phyloP scores from a whole-genome alignment of 1,140 invertebrate species.

The Cydia fagiglandana region DNA sequence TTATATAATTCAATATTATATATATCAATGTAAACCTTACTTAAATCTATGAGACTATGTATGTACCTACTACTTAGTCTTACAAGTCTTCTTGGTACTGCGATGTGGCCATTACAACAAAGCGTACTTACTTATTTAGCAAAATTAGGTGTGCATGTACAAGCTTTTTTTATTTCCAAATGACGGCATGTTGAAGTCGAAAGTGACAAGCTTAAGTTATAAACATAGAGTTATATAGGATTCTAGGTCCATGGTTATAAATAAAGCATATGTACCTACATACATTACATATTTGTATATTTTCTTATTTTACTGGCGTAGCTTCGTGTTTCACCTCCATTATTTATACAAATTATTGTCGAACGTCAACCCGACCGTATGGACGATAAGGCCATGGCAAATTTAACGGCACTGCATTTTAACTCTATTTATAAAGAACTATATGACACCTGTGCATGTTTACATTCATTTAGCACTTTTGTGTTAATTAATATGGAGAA shows the following conservation, averaged over 20 bases:
- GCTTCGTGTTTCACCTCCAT: constrained; percentile 45
- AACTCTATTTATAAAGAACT: constrained; percentile 4
- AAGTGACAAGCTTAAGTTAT: background rate
- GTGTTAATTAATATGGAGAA: too few relatives aligned
- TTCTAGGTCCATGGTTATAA: too few relatives aligned
- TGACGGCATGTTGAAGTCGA: background rate
- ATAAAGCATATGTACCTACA: background rate
- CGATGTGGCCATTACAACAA: too few relatives aligned
- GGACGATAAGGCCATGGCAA: constrained; percentile 33
- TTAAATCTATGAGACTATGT: too few relatives aligned
- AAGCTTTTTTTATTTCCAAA: too few relatives aligned
- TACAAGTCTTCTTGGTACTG: too few relatives aligned
- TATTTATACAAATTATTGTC: constrained; percentile 44
- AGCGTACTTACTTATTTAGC: too few relatives aligned
- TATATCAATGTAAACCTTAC: too few relatives aligned
- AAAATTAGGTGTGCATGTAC: too few relatives aligned
- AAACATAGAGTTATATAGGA: too few relatives aligned
- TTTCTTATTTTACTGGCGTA: constrained; percentile 35
- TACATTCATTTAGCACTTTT: background rate
- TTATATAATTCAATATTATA: too few relatives aligned
- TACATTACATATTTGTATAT: background rate
- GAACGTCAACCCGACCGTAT: constrained; percentile 45
- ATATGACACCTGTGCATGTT: background rate
- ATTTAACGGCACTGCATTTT: constrained; percentile 30
- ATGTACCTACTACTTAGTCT: too few relatives aligned